A percentile compares a stretch with the other conserved stretches of the same genome.
These are phyloP conservation scores for Pogoniulus pusillus DNA, from an alignment of 2,797 vertebrate species.

Conservation along the genomic window DNA sequence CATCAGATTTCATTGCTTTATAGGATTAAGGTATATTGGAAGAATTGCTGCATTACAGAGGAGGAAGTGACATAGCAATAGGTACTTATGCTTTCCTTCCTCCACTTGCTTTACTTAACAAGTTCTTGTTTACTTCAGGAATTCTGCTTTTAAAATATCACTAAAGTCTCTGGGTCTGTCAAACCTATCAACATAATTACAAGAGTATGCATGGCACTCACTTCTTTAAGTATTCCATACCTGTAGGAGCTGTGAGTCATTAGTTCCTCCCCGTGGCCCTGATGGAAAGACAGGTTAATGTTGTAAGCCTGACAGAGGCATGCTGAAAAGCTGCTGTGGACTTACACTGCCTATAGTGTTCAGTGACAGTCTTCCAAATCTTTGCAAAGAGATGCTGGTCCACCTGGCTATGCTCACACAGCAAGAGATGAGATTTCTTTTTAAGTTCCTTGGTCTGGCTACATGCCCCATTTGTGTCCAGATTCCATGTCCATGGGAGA, in stretches of 20 bases:
- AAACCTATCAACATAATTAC: conserved; percentile 53
- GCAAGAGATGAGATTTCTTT: neutral
- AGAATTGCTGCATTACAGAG: neutral
- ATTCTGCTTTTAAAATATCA: conserved; percentile 26
- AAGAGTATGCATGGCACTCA: conserved; percentile 8
- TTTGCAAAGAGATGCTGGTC: conserved; percentile 5
- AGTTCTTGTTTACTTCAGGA: conserved; percentile 42
- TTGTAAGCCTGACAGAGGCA: neutral
- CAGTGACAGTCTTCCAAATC: neutral
- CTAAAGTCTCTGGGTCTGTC: conserved; percentile 28
- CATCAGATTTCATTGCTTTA: neutral
- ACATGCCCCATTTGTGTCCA: neutral
- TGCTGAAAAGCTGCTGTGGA: conserved; percentile 1
- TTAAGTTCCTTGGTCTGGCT: neutral
- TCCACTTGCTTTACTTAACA: neutral
- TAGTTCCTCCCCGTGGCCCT: conserved; percentile 4
- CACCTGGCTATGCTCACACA: neutral
- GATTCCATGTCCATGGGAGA: neutral
- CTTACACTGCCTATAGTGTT: neutral
- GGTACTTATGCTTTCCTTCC: neutral
- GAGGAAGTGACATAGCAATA: neutral
- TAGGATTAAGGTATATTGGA: neutral
- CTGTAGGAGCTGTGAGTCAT: conserved; percentile 46
- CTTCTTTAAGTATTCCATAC: conserved; percentile 33
- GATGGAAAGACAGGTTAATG: neutral